phyloP scores from a whole-genome alignment of 2,797 vertebrate genomes.

The Lacerta bilineata region DNA sequence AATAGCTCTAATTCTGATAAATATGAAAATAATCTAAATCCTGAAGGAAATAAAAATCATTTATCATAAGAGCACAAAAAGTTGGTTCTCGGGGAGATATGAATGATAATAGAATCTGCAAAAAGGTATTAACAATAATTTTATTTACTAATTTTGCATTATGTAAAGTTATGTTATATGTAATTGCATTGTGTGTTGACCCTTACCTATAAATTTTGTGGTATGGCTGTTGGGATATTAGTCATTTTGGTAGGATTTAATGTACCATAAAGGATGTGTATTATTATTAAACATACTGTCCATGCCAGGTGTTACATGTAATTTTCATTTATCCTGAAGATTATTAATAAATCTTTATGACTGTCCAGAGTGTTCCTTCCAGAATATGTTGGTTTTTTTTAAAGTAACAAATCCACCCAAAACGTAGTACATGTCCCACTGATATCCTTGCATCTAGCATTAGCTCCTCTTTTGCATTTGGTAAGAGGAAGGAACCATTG shows the following conservation, averaged over 20 bases:
- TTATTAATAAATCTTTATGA: conserved; percentile 78
- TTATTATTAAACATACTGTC: conserved; percentile 77
- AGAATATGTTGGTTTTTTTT: conserved; percentile 52
- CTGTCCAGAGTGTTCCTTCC: conserved; percentile 50
- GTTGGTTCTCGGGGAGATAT: conserved; percentile 79
- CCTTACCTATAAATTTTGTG: conserved; percentile 82
- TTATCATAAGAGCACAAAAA: conserved; percentile 78
- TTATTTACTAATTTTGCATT: conserved; percentile 72
- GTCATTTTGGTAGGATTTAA: conserved; percentile 82
- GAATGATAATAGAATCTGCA: conserved; percentile 68
- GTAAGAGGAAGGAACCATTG: not conserved
- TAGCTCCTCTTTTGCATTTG: not conserved
- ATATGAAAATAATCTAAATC: conserved; percentile 77
- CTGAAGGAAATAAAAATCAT: conserved; percentile 82
- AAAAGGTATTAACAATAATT: conserved; percentile 75
- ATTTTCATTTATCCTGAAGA: conserved; percentile 74
- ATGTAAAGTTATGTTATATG: conserved; percentile 45
- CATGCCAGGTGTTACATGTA: conserved; percentile 78
- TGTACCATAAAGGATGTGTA: conserved; percentile 79
- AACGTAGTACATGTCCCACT: too few relatives aligned
- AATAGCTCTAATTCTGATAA: conserved; percentile 81
- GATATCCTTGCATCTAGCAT: not conserved
- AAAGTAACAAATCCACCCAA: conserved; percentile 46
- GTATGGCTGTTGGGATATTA: conserved; percentile 79
- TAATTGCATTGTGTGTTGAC: conserved; percentile 82